Conservation (phyloP, 2,113 vertebrate species). For the Tylochromis polylepis region DNA sequence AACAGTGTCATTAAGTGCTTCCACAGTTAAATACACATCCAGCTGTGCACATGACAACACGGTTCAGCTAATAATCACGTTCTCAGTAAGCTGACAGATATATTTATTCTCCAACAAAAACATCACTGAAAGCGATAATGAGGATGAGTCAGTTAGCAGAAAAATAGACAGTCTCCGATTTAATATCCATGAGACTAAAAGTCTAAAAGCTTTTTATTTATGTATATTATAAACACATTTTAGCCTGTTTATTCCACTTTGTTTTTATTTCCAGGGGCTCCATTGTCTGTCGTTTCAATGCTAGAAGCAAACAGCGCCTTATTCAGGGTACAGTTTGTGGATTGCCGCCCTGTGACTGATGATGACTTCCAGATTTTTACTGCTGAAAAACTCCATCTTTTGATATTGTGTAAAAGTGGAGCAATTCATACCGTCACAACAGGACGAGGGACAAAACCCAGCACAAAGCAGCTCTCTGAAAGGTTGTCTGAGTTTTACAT, state of each 20-base stretch:
- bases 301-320: constrained; percentile 62
- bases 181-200: not conserved
- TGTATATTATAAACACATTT: not conserved
- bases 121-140: not conserved
- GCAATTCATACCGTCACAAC: constrained; percentile 70
- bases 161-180: not conserved
- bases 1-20: not conserved
- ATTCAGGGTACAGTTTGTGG: constrained; percentile 74
- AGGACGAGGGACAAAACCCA: constrained; percentile 12
- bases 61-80: not conserved
- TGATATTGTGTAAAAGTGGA: constrained; percentile 75
- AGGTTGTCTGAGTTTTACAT: constrained; percentile 61
- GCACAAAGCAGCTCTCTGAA: constrained; percentile 50
- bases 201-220: not conserved
- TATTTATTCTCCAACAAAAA: not conserved
- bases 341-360: not conserved
- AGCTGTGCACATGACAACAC: not conserved
- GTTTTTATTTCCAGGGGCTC: constrained; percentile 67
- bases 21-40: not conserved
- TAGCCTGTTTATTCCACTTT: not conserved
- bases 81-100: not conserved
- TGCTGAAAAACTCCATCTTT: constrained; percentile 55
- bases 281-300: constrained; percentile 69
- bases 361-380: not conserved
- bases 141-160: not conserved